Evolutionary conservation across 2,797 vertebrate species (phyloP).

Genomic region (Ctenosaura bakeri): DNA sequence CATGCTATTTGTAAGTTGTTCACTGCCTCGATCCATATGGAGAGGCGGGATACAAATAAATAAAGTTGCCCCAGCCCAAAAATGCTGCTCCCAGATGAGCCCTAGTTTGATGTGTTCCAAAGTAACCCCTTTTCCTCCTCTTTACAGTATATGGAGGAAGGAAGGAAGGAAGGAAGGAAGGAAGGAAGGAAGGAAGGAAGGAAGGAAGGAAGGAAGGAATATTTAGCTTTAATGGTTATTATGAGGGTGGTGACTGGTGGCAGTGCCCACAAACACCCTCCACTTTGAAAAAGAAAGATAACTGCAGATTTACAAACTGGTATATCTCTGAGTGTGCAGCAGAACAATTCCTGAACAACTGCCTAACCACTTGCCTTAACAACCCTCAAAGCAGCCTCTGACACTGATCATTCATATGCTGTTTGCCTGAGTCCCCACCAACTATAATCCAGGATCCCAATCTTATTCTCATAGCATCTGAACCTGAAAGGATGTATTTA

Average conservation of each 20-base stretch:
- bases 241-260: background rate
- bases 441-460: background rate
- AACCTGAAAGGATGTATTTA: background rate
- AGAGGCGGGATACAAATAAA: no score
- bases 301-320: background rate
- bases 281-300: background rate
- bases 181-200: background rate
- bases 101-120: background rate
- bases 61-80: background rate
- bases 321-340: background rate
- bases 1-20: no score
- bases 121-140: background rate
- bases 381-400: background rate
- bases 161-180: background rate
- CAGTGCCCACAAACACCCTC: background rate
- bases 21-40: no score
- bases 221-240: background rate
- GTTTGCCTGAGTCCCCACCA: background rate
- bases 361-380: background rate
- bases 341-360: background rate
- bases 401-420: background rate
- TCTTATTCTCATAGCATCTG: background rate
- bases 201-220: background rate
- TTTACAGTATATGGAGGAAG: background rate
- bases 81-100: background rate